These are phyloP conservation scores for Lerema accius DNA, from an alignment of 1,140 invertebrate genomes.

Conservation along the genomic window DNA sequence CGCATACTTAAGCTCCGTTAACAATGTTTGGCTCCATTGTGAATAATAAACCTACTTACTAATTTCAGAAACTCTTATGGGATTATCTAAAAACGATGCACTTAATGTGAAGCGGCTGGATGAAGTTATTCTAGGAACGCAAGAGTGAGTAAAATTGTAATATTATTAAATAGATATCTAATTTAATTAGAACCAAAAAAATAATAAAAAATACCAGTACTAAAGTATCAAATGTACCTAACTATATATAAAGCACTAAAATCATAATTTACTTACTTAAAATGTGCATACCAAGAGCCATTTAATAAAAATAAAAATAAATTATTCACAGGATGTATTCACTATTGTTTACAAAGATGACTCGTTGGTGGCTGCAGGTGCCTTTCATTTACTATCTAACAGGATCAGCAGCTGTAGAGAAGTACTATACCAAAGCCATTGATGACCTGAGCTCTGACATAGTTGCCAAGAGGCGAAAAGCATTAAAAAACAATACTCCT, in stretches of 20 bases:
- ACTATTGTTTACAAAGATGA: slow-evolving; percentile 62
- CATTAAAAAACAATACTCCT: slow-evolving; percentile 16
- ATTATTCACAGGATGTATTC: slow-evolving; percentile 55
- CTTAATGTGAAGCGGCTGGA: slow-evolving; percentile 46
- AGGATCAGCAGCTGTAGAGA: slow-evolving; percentile 40
- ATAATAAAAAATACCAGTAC: too few relatives aligned
- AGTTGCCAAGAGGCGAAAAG: slow-evolving; percentile 45
- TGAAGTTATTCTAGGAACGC: slow-evolving; percentile 51
- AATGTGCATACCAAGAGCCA: too few relatives aligned
- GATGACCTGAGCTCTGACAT: slow-evolving; percentile 53
- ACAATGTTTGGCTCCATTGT: too few relatives aligned
- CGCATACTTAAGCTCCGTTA: too few relatives aligned
- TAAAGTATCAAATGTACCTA: too few relatives aligned
- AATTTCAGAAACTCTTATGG: slow-evolving; percentile 67
- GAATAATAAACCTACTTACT: slow-evolving; percentile 5
- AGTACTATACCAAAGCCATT: slow-evolving; percentile 40
- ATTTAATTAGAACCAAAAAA: too few relatives aligned
- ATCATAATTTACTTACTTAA: too few relatives aligned
- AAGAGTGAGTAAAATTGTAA: slow-evolving; percentile 46
- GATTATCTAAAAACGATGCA: slow-evolving; percentile 59
- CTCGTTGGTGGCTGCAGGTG: slow-evolving; percentile 65
- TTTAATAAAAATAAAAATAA: neutral
- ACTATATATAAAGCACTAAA: too few relatives aligned
- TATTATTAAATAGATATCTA: too few relatives aligned
- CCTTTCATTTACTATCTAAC: slow-evolving; percentile 53